Base-by-base conservation (phyloP, 2,797 vertebrate species). In the Phataginus tricuspis region DNA sequence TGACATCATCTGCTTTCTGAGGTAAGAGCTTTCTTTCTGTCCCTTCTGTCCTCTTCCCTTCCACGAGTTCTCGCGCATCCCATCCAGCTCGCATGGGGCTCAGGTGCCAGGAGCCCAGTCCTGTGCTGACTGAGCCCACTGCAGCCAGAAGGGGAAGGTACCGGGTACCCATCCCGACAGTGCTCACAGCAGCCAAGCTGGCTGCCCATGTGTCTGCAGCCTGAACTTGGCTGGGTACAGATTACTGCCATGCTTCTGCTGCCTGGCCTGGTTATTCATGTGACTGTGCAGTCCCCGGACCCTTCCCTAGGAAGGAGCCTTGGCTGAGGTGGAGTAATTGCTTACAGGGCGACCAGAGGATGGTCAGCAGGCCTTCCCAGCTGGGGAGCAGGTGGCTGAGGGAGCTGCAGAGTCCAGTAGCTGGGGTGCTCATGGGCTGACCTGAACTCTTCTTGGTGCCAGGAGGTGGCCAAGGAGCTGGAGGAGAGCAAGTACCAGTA, bases 401-500 rank as follows among this genome's bases (percentile, higher is more conserved):
- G 74, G 59, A 93, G 57, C 16, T 2, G 61, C n/a, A 51, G 93
- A 66, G 57, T 57, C 49, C 37, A 63, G 55, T 45, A 45, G 93
- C 77, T 37, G 74, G 42, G 51, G 53, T 85, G 83, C 34, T 74
- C 27, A 34, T 29, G 59, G 68, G 37, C 53, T 97, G 79, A 98
- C 75, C 61, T 2, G 37, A 68, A 39, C 49, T 97, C 53, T 97
- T 95, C 37, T 95, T 86, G 95, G 68, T 68, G 72, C 39, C 98
- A 99, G 99, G 99, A 99, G 98, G 99, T 99, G 78, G 99, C 99
- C 37, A 97, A 97, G 57, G 99, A 99, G 59, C 98, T 99, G 94
- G 99, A 99, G 98, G 99, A 99, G 92, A 99, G 99, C 96, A 99
- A 99, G 98, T 99, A 99, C 98, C 99, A 99, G 98, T 99, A 99